Base-by-base conservation (phyloP, 2,113 vertebrate species). In the Syngnathus floridae region DNA sequence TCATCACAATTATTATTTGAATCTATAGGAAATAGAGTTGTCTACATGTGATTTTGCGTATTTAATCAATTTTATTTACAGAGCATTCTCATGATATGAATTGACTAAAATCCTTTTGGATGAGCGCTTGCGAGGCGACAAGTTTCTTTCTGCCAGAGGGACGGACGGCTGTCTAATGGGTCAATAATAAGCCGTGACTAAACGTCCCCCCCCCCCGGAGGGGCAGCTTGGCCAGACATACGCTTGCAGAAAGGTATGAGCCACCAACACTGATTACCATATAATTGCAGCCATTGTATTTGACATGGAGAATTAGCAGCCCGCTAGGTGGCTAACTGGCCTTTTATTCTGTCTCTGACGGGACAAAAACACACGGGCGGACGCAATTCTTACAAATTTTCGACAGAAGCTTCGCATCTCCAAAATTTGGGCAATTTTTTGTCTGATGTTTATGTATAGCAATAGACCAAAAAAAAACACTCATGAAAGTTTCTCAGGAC, bases 231-330 rank as follows among this genome's bases (percentile, higher is more conserved):
- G 89, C 87, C 88, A 87, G 84, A 91, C 91, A 91, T 88, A 89
- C 84, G 84, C 82, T 86, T 83, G 49, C 86, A 85, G 82, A 87
- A 79, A 85, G 76, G 83, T 86, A 89, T 87, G 89, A 91, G 91
- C 91, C 89, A 88, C 90, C 90, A 92, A 92, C 71, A 16, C 90
- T 92, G 91, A 95, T 95, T 92, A 93, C 91, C 93, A 95, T 94
- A 94, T 94, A 96, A 96, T 93, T 94, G 93, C 82, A 88, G 82
- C 85, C 85, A 92, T 94, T 95, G 92, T 95, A 92, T 93, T 91
- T 83, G 87, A 89, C 86, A 95, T 91, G 92, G 92, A 84, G 90
- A 81, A 84, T 91, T 91, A 90, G 90, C 75, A 83, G 83, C 88
- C 84, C 86, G 90, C 84, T 88, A 89, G 87, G 90, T 88, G 89